These are phyloP conservation scores for Halichondria panicea DNA, from an alignment of 37 sponge, comb jelly and placozoan species.

Conservation along the genomic window DNA sequence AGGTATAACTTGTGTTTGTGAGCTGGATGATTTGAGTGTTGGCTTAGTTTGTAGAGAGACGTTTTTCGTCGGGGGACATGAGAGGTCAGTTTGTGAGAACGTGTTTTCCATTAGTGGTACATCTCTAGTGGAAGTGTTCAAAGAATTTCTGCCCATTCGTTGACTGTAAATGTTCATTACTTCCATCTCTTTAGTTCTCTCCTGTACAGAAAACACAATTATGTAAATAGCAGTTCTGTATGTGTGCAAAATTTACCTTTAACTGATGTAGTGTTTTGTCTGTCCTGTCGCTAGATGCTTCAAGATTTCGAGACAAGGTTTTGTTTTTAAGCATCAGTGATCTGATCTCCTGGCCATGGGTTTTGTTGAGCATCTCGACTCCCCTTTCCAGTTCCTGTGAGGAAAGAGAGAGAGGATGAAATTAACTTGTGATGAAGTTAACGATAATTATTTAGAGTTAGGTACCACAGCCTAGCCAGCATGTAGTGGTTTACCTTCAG, in stretches of 20 bases:
- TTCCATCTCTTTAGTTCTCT: conserved; percentile 69
- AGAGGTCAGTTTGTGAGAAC: conserved; percentile 12
- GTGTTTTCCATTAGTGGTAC: neutral
- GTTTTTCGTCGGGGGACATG: conserved; percentile 8
- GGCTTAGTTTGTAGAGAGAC: conserved; percentile 16
- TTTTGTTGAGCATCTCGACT: conserved; percentile 11
- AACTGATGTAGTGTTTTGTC: conserved; percentile 19
- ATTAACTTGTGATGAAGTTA: neutral
- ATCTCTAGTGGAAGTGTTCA: neutral
- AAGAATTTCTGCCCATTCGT: conserved; percentile 33
- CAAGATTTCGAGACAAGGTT: conserved; percentile 2
- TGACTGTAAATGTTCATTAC: conserved; percentile 78
- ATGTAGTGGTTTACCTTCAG: conserved; percentile 30
- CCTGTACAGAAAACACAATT: conserved; percentile 31
- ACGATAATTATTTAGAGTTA: neutral
- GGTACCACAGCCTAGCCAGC: neutral
- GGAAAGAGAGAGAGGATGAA: neutral
- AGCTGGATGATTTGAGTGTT: neutral
- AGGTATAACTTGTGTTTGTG: conserved; percentile 11
- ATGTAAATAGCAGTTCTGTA: neutral
- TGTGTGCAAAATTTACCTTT: conserved; percentile 25
- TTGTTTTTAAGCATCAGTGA: conserved; percentile 33
- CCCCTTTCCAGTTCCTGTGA: conserved; percentile 44
- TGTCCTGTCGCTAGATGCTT: neutral
- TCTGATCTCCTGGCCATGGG: conserved; percentile 22